A percentile compares a stretch with the other conserved stretches of the same genome.
phyloP scores from a whole-genome alignment of 2,113 vertebrate species.

The Hippopotamus amphibius region DNA sequence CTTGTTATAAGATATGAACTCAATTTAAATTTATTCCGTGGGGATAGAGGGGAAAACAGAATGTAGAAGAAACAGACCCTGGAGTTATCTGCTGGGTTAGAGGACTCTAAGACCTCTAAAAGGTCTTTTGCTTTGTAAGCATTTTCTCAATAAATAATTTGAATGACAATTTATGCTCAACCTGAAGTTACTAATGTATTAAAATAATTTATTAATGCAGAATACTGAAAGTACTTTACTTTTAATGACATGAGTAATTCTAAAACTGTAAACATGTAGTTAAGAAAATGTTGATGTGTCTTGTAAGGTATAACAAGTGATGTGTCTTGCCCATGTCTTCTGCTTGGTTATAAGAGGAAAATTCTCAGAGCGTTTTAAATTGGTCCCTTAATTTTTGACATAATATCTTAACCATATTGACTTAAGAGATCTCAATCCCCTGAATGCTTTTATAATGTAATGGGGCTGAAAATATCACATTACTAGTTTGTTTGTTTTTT shows the following conservation, averaged over 20 bases:
- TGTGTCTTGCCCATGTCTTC: neutral
- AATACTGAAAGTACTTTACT: slow-evolving; percentile 26
- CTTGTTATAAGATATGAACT: neutral
- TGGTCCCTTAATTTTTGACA: neutral
- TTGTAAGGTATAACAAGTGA: neutral
- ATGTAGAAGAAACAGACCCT: neutral
- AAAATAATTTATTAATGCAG: neutral
- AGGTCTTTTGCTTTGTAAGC: neutral
- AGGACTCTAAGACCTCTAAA: neutral
- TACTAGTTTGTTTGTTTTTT: neutral
- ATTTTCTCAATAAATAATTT: slow-evolving; percentile 15
- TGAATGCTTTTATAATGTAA: neutral
- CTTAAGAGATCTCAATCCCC: neutral
- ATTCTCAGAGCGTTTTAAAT: slow-evolving; percentile 29
- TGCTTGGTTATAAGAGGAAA: neutral
- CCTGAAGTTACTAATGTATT: neutral
- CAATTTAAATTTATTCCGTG: neutral
- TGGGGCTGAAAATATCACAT: neutral
- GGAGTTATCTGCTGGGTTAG: neutral
- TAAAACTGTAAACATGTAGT: neutral
- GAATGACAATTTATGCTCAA: neutral
- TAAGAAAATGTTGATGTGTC: slow-evolving; percentile 2
- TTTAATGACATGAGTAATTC: neutral
- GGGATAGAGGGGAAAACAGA: neutral
- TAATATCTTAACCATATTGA: slow-evolving; percentile 19